A percentile compares a stretch with the other conserved stretches of the same genome.
These are phyloP conservation scores for Himantopus leucocephalus DNA, from an alignment of 2,113 vertebrate genomes.

Conservation along the genomic window DNA sequence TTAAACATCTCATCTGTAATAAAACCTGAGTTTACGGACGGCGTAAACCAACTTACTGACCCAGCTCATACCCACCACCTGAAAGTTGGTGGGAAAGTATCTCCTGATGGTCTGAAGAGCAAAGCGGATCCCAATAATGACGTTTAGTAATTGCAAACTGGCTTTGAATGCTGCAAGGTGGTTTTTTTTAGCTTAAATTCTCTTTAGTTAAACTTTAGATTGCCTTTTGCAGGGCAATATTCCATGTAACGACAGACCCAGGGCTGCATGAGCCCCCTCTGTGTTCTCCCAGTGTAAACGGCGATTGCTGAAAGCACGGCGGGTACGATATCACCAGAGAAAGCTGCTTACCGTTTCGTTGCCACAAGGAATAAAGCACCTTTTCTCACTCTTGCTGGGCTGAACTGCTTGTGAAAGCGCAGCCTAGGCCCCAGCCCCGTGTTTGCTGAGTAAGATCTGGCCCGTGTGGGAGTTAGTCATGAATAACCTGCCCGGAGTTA, in stretches of 20 bases:
- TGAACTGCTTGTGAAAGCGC: constrained; percentile 59
- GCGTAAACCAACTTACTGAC: not conserved
- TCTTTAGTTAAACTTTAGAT: not conserved
- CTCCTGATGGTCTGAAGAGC: not conserved
- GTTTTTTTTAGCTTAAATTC: not conserved
- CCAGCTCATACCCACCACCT: fast-evolving
- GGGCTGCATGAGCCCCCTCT: not conserved
- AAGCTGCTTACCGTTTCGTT: not conserved
- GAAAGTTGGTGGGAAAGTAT: not conserved
- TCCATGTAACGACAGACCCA: not conserved
- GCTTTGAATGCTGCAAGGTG: not conserved
- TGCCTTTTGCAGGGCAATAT: not conserved
- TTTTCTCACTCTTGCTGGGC: not conserved
- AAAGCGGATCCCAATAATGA: not conserved
- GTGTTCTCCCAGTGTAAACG: not conserved
- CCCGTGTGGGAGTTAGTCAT: constrained; percentile 76
- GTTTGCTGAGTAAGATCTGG: constrained; percentile 77
- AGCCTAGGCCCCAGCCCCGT: constrained; percentile 49
- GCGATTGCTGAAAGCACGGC: fast-evolving
- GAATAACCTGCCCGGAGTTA: constrained; percentile 64
- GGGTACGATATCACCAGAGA: not conserved
- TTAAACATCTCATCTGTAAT: not conserved
- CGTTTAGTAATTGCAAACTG: not conserved
- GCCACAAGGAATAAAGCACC: not conserved
- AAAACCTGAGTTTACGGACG: not conserved